Evolutionary conservation across 2,113 vertebrate species (phyloP).

Genomic region (Pseudorectes ferrugineus): DNA sequence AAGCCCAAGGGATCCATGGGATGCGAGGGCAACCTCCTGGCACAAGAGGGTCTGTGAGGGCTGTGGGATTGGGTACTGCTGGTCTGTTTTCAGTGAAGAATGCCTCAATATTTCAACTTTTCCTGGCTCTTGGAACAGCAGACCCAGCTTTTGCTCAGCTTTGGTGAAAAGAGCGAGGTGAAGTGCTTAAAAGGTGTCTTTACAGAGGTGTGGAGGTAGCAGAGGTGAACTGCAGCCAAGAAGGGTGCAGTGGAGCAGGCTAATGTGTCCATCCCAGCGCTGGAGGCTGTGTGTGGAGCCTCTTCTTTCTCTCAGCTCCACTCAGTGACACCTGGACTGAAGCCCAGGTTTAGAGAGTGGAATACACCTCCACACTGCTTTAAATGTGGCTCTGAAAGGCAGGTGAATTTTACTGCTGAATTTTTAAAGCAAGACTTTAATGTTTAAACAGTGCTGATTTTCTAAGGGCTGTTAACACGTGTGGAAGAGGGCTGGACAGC

Average conservation of each 20-base stretch:
- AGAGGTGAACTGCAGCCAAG: background rate
- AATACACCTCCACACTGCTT: background rate
- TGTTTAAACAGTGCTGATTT: conserved; percentile 16
- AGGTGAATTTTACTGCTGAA: conserved; percentile 17
- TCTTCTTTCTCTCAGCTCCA: background rate
- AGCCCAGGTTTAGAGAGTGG: background rate
- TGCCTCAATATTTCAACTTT: background rate
- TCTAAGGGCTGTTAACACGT: background rate
- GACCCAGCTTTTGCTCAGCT: background rate
- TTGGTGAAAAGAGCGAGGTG: background rate
- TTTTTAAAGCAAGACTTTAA: conserved; percentile 37
- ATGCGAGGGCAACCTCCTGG: background rate
- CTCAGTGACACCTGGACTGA: background rate
- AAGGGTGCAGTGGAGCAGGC: accelerated
- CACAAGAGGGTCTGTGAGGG: background rate
- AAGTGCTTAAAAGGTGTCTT: background rate
- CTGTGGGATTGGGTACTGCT: background rate
- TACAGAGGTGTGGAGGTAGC: background rate
- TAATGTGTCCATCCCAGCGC: accelerated
- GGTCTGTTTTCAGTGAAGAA: background rate
- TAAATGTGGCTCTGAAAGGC: background rate
- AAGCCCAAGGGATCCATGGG: background rate
- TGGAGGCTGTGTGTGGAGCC: background rate
- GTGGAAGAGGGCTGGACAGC: background rate
- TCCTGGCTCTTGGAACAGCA: background rate